Evolutionary conservation across 2,888 invertebrate genomes (phyloP), one percentile per base, ranked within the genome.

Genomic region (Steinernema scapterisci): DNA sequence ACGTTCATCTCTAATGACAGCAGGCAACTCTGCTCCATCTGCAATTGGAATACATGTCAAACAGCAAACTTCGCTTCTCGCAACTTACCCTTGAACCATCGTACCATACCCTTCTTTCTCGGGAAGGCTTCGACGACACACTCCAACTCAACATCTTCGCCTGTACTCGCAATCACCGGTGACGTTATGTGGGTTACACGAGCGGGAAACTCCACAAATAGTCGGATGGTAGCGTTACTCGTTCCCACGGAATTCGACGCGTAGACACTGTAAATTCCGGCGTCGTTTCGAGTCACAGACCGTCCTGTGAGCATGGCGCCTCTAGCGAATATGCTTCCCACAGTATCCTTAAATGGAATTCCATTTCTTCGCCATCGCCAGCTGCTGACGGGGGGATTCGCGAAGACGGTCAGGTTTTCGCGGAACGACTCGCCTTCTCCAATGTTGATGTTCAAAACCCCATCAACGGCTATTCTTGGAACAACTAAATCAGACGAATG

Each of bases 81-180:
- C n/a, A 25, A 46, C 11, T 13, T 43, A 46, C 80, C 82, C 72
- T 82, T 77, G 73, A 77, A 79, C 86, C 86, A 86, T 25, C 79
- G 76, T 23, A 87, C 82, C 86, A 86, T 87, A 11, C 84, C 81
- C 27, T 77, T 56, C 43, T 73, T 79, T 21, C 73, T 73, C 0
- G 86, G 86, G 11, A 81, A 79, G 25, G 84, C 86, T 51, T 86
- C 86, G 6, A 82, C 86, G 71, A 85, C 84, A 75, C 86, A 86
- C 77, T 87, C 87, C 31, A 86, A 73, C 5, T 85, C 75, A 2
- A 86, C 83, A 7, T 81, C 82, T 70, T 87, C 87, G 9, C 85
- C 85, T 1, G 72, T 74, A 11, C 81, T 80, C 0, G 86, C 84
- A 56, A 83, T 81, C 0, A 87, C 81, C 7, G 86, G 85, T 5